These are phyloP conservation scores for Ceratosolen fusciceps DNA, from an alignment of 1,140 invertebrate species.

Conservation along the genomic window DNA sequence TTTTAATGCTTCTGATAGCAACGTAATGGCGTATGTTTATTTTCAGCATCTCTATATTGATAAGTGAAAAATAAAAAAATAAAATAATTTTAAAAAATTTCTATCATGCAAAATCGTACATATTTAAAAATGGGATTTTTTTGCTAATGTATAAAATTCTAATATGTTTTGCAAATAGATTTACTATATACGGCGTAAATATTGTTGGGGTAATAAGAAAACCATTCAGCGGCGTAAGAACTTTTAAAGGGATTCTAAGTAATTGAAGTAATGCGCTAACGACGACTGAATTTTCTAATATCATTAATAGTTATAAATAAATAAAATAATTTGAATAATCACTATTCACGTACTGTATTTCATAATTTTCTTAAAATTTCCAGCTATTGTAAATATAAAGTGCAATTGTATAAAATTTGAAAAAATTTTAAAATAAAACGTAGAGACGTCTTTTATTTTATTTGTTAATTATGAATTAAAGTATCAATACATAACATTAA, in stretches of 20 bases:
- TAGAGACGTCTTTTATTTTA: no score
- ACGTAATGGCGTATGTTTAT: no score
- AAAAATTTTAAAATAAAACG: no score
- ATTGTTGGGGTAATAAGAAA: not conserved
- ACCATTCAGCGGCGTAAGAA: not conserved
- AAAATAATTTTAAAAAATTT: no score
- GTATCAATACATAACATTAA: no score
- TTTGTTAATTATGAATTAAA: no score
- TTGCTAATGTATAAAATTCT: conserved; percentile 40
- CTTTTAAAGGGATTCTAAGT: conserved; percentile 44
- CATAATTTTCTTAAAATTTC: not conserved
- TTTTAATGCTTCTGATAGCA: no score
- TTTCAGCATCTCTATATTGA: no score
- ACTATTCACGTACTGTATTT: not conserved
- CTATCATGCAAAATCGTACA: not conserved
- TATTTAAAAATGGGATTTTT: conserved; percentile 26
- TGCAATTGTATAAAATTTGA: conserved; percentile 5
- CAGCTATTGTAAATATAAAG: not conserved
- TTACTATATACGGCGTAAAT: conserved; percentile 9
- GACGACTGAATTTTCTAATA: conserved; percentile 34
- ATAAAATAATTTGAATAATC: conserved; percentile 28
- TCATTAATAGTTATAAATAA: conserved; percentile 1
- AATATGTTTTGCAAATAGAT: conserved; percentile 42
- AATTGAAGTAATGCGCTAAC: not conserved
- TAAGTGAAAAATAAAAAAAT: no score